Evolutionary conservation across 2,888 invertebrate genomes (phyloP), one percentile per base, ranked within the genome.

Genomic region (Agrilus mali): DNA sequence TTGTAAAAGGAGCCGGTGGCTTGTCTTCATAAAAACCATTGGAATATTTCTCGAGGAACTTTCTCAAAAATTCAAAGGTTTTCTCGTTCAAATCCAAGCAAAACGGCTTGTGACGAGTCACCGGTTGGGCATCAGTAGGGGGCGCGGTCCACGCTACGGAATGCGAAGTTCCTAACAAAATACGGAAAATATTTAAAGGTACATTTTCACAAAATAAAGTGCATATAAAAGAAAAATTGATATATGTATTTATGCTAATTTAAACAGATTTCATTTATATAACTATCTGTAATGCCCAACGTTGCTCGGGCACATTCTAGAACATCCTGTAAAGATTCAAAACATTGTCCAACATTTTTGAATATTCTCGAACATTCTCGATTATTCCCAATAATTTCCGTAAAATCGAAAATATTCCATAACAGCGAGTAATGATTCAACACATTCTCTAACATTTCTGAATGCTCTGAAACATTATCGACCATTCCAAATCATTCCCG

Each of bases 11-110:
- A 31, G 63, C 55, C 4, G 70, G 72, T 3, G 69, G 65, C 10
- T 55, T 50, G 7, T 60, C 53, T 40, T 60, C 60, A 45, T 67
- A 66, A 58, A 75, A 75, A 16, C 67, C 65, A 39, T 63, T 58
- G 42, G 75, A 72, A 56, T 76, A 78, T 49, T 71, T 71, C 53
- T 76, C 73, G 34, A 79, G 61, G 56, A 78, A 77, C 15, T 61
- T 60, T 42, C 70, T 65, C 33, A 79, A 60, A 15, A 72, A 56
- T 20, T 68, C 64, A 53, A 79, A 77, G 0, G 78, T 78, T 41
- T 68, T 69, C 55, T 76, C 74, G 54, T 77, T 73, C 27, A 78
- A 63, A 56, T 78, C 78, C 44, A 78, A 66, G 61, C 78, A 78
- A 56, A 76, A 77, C 2, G 77, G 75, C 41, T 71, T 68, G 52